These are phyloP conservation scores for Campylorhamphus procurvoides DNA, from an alignment of 2,113 vertebrate species.

Conservation along the genomic window DNA sequence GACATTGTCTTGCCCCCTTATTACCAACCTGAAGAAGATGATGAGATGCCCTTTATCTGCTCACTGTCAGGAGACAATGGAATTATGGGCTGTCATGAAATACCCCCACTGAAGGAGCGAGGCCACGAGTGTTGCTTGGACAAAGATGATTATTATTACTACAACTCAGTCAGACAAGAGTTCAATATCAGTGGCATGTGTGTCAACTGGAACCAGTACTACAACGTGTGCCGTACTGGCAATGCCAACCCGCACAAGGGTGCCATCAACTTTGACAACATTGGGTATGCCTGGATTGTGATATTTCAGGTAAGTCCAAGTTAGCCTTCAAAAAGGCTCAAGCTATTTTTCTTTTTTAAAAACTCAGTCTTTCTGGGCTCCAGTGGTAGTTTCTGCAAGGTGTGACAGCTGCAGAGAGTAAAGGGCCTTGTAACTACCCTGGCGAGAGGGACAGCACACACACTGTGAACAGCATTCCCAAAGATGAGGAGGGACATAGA, in stretches of 20 bases:
- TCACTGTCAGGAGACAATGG: constrained; percentile 94
- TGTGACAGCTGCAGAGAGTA: neutral
- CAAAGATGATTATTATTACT: constrained; percentile 88
- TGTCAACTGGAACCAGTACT: constrained; percentile 98
- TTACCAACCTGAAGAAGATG: constrained; percentile 92
- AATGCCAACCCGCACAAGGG: constrained; percentile 93
- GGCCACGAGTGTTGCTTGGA: constrained; percentile 91
- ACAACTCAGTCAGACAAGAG: constrained; percentile 84
- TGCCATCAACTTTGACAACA: constrained; percentile 98
- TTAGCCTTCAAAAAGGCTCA: neutral
- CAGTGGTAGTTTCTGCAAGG: neutral
- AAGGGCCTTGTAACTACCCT: neutral
- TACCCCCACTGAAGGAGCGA: constrained; percentile 87
- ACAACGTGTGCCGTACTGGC: constrained; percentile 92
- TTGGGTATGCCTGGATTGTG: constrained; percentile 97
- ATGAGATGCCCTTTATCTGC: constrained; percentile 97
- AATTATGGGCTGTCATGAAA: constrained; percentile 94
- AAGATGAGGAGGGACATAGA: neutral
- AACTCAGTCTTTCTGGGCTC: neutral
- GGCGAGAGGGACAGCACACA: neutral
- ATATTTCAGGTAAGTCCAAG: constrained; percentile 90
- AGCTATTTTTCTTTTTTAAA: neutral
- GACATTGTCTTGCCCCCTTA: constrained; percentile 89
- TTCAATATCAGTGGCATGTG: constrained; percentile 85
- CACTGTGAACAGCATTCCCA: accelerated